These are phyloP conservation scores for human (Homo sapiens) DNA, from an alignment of 2,113 vertebrate species.

Conservation along the genomic window GRCh38 chr4:184932001-184932500, in stretches of 20 bases:
- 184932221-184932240: background rate
- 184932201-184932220: background rate
- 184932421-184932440: accelerated
- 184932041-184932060: background rate
- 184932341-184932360: background rate
- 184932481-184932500: background rate
- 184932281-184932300: background rate
- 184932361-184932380: background rate
- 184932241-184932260: background rate
- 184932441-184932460: background rate
- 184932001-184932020: background rate
- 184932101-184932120: background rate
- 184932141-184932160: background rate
- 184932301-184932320: background rate
- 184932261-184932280: background rate
- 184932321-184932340: background rate
- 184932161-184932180: background rate
- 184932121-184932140: background rate
- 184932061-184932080: background rate
- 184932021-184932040: background rate
- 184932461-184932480: background rate
- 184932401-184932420: background rate
- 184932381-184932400: background rate
- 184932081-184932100: too few relatives aligned
- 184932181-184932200: background rate